These are phyloP conservation scores for Eremophila alpestris DNA, from an alignment of 2,797 vertebrate species.

Conservation along the genomic window DNA sequence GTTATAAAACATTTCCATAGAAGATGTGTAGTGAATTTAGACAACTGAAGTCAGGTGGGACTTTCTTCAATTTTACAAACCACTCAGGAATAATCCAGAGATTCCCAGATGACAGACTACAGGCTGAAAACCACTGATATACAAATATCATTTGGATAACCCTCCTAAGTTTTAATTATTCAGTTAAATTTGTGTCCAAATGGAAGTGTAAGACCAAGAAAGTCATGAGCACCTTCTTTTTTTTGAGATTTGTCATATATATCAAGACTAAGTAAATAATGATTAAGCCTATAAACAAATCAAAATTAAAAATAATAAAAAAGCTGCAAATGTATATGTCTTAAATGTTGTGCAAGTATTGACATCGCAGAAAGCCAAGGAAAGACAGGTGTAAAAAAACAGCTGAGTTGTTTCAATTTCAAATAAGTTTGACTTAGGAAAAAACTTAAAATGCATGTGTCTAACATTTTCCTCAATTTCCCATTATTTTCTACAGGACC, in stretches of 20 bases:
- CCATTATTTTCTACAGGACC: not conserved
- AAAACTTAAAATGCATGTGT: not conserved
- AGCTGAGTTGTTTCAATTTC: not conserved
- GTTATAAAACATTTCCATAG: not conserved
- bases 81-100: not conserved
- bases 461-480: not conserved
- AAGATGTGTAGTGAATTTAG: slow-evolving; percentile 4
- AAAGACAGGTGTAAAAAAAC: not conserved
- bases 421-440: not conserved
- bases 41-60: not conserved
- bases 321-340: not conserved
- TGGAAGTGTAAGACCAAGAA: not conserved
- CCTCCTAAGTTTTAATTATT: slow-evolving; percentile 25
- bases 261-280: not conserved
- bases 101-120: slow-evolving; percentile 13
- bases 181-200: not conserved
- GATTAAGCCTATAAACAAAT: not conserved
- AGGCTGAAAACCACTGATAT: slow-evolving; percentile 6
- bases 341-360: not conserved
- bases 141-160: slow-evolving; percentile 12
- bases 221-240: not conserved
- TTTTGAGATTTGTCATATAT: not conserved
- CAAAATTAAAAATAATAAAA: not conserved
- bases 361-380: not conserved
- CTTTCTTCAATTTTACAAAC: not conserved